These are phyloP conservation scores for Hartigia nigra DNA, from an alignment of 2,888 invertebrate species.

Conservation along the genomic window DNA sequence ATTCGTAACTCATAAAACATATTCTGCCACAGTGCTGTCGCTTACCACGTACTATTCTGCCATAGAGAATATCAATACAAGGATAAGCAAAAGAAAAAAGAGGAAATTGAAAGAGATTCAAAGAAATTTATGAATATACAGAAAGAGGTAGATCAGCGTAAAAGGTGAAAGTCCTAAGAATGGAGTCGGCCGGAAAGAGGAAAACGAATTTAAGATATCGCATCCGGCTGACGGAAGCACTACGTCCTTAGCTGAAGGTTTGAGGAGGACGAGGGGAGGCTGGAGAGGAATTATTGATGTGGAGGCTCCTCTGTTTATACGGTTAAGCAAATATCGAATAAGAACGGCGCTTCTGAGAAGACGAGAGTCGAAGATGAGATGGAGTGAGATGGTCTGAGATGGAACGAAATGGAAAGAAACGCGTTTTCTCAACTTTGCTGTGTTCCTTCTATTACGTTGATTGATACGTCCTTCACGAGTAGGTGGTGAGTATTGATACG, in stretches of 20 bases:
- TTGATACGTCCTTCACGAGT: neutral
- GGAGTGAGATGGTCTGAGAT: neutral
- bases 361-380: slow-evolving; percentile 11
- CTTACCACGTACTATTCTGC: neutral
- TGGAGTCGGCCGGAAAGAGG: neutral
- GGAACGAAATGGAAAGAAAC: neutral
- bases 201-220: slow-evolving; percentile 10
- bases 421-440: neutral
- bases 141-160: neutral
- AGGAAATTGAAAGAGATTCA: slow-evolving; percentile 13
- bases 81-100: neutral
- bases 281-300: neutral
- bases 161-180: slow-evolving; percentile 11
- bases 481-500: neutral
- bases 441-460: neutral
- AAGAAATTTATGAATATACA: neutral
- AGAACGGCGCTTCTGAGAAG: neutral
- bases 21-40: neutral
- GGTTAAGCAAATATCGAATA: neutral
- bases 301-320: neutral
- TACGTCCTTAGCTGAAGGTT: slow-evolving; percentile 1
- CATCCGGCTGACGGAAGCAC: slow-evolving; percentile 21
- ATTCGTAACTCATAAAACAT: neutral
- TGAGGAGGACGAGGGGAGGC: slow-evolving; percentile 1
- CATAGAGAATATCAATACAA: neutral